phyloP scores from a whole-genome alignment of 2,888 invertebrate genomes.

The Camptogramma bilineatum region DNA sequence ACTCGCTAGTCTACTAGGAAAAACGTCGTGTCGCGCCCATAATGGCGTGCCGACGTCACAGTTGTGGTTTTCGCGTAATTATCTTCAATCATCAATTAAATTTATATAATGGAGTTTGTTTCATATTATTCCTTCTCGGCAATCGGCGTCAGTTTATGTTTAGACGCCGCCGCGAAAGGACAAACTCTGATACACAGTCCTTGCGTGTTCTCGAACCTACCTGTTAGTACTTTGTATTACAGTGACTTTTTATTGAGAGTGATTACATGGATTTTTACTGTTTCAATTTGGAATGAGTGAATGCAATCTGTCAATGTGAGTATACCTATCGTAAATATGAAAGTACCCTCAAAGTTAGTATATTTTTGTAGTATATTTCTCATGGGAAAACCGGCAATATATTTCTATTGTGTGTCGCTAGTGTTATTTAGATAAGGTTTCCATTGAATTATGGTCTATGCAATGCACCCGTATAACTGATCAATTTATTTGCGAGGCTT shows the following conservation, averaged over 20 bases:
- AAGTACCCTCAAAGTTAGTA: constrained; percentile 17
- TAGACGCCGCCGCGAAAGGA: constrained; percentile 49
- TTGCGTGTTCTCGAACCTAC: constrained; percentile 23
- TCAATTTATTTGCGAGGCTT: constrained; percentile 27
- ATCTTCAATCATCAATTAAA: constrained; percentile 74
- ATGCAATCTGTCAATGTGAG: constrained; percentile 36
- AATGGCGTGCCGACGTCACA: constrained; percentile 62
- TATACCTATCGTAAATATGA: constrained; percentile 10
- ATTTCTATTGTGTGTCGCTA: constrained; percentile 43
- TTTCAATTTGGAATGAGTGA: constrained; percentile 15
- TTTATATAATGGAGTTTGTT: constrained; percentile 74
- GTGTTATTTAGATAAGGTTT: constrained; percentile 30
- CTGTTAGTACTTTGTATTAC: too few relatives aligned
- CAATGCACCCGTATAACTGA: constrained; percentile 48
- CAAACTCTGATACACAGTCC: constrained; percentile 11
- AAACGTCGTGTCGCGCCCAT: constrained; percentile 50
- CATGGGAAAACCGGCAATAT: constrained; percentile 4
- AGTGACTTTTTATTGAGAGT: constrained; percentile 15
- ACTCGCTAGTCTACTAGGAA: constrained; percentile 56
- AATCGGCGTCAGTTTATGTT: constrained; percentile 63
- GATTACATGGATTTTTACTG: constrained; percentile 7
- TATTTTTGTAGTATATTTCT: constrained; percentile 1
- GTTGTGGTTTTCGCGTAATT: constrained; percentile 72
- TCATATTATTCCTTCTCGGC: constrained; percentile 53
- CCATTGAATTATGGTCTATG: constrained; percentile 40